Conservation (phyloP, 2,797 vertebrate genomes). For the Leuciscus waleckii region DNA sequence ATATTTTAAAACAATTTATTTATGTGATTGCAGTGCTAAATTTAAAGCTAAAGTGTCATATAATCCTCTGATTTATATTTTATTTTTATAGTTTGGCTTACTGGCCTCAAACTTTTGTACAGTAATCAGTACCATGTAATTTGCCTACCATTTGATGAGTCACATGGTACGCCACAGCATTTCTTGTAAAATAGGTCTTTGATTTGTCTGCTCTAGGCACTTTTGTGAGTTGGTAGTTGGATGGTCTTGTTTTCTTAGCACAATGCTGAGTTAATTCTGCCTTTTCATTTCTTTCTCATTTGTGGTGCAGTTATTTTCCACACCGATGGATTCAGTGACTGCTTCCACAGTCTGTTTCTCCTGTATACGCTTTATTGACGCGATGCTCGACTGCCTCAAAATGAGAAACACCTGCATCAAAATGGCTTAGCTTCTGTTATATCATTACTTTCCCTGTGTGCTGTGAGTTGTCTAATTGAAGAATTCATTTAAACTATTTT, state of each 20-base stretch:
- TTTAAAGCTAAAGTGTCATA: neutral
- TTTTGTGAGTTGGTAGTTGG: neutral
- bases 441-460: neutral
- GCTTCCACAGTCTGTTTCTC: neutral
- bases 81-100: too few species aligned
- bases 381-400: conserved; percentile 1
- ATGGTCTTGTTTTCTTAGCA: conserved; percentile 4
- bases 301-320: conserved; percentile 20
- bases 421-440: neutral
- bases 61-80: too few species aligned
- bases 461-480: neutral
- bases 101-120: neutral
- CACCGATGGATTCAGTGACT: neutral
- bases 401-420: conserved; percentile 14
- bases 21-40: neutral
- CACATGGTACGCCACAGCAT: neutral
- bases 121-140: neutral
- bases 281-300: neutral
- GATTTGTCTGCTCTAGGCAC: neutral
- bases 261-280: neutral
- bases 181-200: neutral
- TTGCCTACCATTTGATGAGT: neutral
- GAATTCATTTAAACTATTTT: neutral
- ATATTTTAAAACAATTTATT: neutral
- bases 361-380: neutral